These are phyloP conservation scores for Melanotaenia duboulayi DNA, from an alignment of 2,113 vertebrate species.

Conservation along the genomic window DNA sequence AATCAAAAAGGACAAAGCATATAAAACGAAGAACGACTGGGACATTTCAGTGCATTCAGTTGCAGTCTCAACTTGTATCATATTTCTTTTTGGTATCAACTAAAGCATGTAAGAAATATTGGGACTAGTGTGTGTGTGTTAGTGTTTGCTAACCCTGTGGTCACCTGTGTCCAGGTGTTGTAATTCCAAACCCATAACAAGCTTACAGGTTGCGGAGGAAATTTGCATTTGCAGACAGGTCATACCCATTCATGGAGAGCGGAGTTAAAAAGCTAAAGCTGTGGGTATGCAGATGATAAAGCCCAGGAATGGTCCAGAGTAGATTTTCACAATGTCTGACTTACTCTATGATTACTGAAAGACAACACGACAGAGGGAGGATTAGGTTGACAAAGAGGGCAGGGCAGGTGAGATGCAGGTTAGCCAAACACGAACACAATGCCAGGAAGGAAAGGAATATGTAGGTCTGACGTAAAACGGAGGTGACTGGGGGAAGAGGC, in stretches of 20 bases:
- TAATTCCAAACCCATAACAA: conserved; percentile 55
- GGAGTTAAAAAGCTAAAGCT: conserved; percentile 31
- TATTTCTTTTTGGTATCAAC: no score
- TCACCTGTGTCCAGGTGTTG: conserved; percentile 49
- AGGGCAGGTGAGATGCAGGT: conserved; percentile 69
- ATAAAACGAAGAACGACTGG: no score
- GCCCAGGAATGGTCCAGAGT: conserved; percentile 39
- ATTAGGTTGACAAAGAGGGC: conserved; percentile 66
- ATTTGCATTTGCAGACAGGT: conserved; percentile 23
- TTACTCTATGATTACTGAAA: conserved; percentile 48
- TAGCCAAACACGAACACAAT: conserved; percentile 49
- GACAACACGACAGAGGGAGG: conserved; percentile 23
- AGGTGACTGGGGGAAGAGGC: conserved; percentile 27
- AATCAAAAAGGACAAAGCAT: no score
- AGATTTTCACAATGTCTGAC: conserved; percentile 44
- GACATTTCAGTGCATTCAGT: no score
- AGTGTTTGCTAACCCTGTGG: conserved; percentile 43
- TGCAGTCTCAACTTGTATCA: no score
- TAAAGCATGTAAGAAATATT: no score
- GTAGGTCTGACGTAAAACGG: conserved; percentile 6
- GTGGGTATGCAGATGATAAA: conserved; percentile 31
- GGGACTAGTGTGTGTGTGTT: neutral
- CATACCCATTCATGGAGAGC: conserved; percentile 13
- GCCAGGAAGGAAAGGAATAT: conserved; percentile 53
- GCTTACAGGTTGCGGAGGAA: conserved; percentile 36